phyloP scores from a whole-genome alignment of 2,888 invertebrate genomes.

The Hylaea fasciaria region DNA sequence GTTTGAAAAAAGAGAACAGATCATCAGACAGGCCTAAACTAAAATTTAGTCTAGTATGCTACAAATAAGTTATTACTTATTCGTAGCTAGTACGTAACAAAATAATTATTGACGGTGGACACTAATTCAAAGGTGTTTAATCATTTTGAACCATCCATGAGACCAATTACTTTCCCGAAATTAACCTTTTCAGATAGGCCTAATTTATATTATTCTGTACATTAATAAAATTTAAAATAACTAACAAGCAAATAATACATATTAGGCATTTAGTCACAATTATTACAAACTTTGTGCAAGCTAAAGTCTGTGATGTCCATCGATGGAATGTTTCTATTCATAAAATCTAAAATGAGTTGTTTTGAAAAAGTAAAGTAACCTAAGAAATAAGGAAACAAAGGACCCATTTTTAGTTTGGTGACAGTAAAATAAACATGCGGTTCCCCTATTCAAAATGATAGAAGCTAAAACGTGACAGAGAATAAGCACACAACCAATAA shows the following conservation, averaged over 20 bases:
- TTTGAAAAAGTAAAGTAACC: background rate
- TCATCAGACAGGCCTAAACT: too few species aligned
- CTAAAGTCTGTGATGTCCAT: slow-evolving; percentile 20
- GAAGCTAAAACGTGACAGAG: background rate
- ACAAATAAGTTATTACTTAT: too few species aligned
- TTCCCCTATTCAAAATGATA: background rate
- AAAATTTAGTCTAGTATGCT: too few species aligned
- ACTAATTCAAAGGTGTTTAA: too few species aligned
- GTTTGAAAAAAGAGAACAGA: too few species aligned
- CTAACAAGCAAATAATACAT: slow-evolving; percentile 15
- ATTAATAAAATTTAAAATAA: background rate
- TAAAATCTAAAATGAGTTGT: background rate
- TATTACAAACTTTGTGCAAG: slow-evolving; percentile 2
- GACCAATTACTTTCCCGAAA: background rate
- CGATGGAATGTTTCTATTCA: slow-evolving; percentile 26
- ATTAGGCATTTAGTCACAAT: slow-evolving; percentile 7
- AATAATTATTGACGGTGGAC: too few species aligned
- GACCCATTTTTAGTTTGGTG: background rate
- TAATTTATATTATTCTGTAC: slow-evolving; percentile 14
- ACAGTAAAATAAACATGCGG: background rate
- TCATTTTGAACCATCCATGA: too few species aligned
- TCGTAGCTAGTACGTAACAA: too few species aligned
- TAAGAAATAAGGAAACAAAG: background rate
- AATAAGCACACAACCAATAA: slow-evolving; percentile 3
- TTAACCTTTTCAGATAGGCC: background rate